A percentile compares a stretch with the other conserved stretches of the same genome.
These are phyloP conservation scores for Drosophila tripunctata DNA, from an alignment of 2,888 invertebrate genomes.

Conservation along the genomic window DNA sequence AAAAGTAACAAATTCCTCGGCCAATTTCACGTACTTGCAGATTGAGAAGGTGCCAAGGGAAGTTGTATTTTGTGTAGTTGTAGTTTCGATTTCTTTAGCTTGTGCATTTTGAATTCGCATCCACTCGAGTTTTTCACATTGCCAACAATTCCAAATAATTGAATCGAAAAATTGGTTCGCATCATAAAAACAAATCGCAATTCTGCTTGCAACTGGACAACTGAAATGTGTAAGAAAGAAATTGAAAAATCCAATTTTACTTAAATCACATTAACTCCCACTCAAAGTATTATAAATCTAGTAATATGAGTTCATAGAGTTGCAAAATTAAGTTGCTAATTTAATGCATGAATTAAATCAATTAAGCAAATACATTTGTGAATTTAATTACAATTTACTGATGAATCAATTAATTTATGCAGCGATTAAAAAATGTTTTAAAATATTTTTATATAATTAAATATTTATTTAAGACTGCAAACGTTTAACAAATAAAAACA, in stretches of 20 bases:
- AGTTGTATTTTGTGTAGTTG: not conserved
- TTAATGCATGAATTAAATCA: too few relatives aligned
- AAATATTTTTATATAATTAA: too few relatives aligned
- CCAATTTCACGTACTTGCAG: conserved; percentile 59
- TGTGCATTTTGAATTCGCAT: conserved; percentile 69
- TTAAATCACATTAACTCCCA: conserved; percentile 1
- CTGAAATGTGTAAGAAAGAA: not conserved
- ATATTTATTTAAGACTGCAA: too few relatives aligned
- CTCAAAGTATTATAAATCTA: not conserved
- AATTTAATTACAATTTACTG: too few relatives aligned
- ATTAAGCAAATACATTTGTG: too few relatives aligned
- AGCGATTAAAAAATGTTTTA: too few relatives aligned
- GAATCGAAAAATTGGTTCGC: conserved; percentile 78
- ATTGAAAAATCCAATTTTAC: conserved; percentile 28
- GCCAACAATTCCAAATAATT: conserved; percentile 72
- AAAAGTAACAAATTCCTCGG: conserved; percentile 47
- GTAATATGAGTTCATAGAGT: not conserved
- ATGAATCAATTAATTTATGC: too few relatives aligned
- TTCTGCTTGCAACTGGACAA: conserved; percentile 8
- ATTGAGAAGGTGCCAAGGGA: conserved; percentile 3
- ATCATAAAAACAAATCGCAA: conserved; percentile 54
- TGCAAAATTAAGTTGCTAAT: too few relatives aligned
- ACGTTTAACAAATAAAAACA: too few relatives aligned
- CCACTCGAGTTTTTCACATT: conserved; percentile 29
- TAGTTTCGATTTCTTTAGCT: conserved; percentile 35